These are phyloP conservation scores for Cephus spinipes DNA, from an alignment of 2,888 invertebrate species.

Conservation along the genomic window DNA sequence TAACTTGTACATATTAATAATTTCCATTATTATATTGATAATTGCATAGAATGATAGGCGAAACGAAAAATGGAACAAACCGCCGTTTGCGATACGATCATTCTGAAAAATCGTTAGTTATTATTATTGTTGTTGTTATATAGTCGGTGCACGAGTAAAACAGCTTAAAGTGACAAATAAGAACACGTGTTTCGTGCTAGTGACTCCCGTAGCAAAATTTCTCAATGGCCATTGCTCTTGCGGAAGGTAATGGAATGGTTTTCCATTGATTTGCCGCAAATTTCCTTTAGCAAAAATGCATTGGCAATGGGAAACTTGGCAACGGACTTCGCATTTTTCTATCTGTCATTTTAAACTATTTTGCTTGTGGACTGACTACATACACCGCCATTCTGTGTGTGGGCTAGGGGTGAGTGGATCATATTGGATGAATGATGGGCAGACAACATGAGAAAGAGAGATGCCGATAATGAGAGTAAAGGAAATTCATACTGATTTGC, in stretches of 20 bases:
- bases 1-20: conserved; percentile 3
- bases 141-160: too few relatives aligned
- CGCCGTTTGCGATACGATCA: conserved; percentile 8
- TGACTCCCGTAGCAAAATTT: too few relatives aligned
- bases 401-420: not conserved
- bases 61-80: not conserved
- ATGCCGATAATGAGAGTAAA: not conserved
- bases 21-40: not conserved
- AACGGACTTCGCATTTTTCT: too few relatives aligned
- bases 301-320: too few relatives aligned
- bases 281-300: too few relatives aligned
- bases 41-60: not conserved
- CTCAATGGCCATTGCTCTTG: too few relatives aligned
- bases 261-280: too few relatives aligned
- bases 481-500: not conserved
- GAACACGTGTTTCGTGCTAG: too few relatives aligned
- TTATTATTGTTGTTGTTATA: not conserved
- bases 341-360: too few relatives aligned
- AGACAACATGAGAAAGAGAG: not conserved
- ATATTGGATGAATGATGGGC: not conserved
- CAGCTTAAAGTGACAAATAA: too few relatives aligned
- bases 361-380: too few relatives aligned
- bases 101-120: conserved; percentile 5
- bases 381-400: not conserved
- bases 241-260: too few relatives aligned